These are phyloP conservation scores for Fopius arisanus DNA, from an alignment of 1,140 invertebrate genomes.

Conservation along the genomic window DNA sequence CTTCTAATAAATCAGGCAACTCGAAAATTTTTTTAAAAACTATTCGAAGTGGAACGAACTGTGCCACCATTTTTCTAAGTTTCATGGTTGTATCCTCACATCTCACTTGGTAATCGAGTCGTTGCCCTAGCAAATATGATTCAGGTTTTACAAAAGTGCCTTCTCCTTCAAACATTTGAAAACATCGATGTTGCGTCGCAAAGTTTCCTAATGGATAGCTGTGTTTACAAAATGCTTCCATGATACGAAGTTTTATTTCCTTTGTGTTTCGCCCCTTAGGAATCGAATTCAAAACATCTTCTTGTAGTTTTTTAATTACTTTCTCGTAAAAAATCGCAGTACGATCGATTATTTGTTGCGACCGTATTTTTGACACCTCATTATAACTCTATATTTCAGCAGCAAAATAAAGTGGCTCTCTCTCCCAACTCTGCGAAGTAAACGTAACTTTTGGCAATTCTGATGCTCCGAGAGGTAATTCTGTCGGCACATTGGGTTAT, in stretches of 20 bases:
- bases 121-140: slow-evolving; percentile 7
- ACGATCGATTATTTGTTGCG: not conserved
- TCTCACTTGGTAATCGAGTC: slow-evolving; percentile 8
- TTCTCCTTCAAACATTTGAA: not conserved
- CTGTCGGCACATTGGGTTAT: no score
- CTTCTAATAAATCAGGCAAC: slow-evolving; percentile 15
- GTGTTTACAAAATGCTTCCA: no score
- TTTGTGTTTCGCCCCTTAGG: no score
- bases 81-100: not conserved
- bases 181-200: not conserved
- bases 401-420: not conserved
- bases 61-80: not conserved
- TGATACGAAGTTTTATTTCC: no score
- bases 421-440: not conserved
- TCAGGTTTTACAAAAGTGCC: slow-evolving; percentile 22
- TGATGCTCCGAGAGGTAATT: no score
- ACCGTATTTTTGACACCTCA: not conserved
- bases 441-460: no score
- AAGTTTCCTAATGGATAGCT: not conserved
- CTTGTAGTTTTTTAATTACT: no score
- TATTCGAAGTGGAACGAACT: slow-evolving; percentile 18
- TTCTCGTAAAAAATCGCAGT: no score
- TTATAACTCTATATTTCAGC: not conserved
- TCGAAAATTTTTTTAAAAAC: slow-evolving; percentile 33
- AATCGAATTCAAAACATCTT: no score